A percentile compares a stretch with the other conserved stretches of the same genome.
phyloP scores from a whole-genome alignment of 2,113 vertebrate species.

The Anarhynchus alexandrinus region DNA sequence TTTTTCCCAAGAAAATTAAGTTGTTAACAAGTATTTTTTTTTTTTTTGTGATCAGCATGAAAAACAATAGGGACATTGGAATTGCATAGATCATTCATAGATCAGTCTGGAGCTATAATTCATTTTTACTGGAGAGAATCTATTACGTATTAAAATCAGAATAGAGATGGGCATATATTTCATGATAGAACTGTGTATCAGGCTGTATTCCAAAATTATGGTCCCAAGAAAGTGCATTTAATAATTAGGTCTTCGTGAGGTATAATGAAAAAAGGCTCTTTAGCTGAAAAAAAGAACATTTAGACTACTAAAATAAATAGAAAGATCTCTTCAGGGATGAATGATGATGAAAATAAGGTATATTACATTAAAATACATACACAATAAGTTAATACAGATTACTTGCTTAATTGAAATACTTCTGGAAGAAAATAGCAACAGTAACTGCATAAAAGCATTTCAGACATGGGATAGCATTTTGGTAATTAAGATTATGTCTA shows the following conservation, averaged over 20 bases:
- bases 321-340: constrained; percentile 35
- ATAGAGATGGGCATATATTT: not conserved
- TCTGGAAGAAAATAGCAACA: constrained; percentile 42
- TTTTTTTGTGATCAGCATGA: not conserved
- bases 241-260: not conserved
- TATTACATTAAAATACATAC: constrained; percentile 10
- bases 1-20: not conserved
- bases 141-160: not conserved
- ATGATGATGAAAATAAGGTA: constrained; percentile 41
- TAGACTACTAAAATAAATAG: constrained; percentile 31
- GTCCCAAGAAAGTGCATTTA: not conserved
- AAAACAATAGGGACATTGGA: not conserved
- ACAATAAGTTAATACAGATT: constrained; percentile 25
- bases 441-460: constrained; percentile 12
- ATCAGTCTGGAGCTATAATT: not conserved
- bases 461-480: constrained; percentile 20
- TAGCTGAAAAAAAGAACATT: not conserved
- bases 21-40: not conserved
- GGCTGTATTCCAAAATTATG: not conserved
- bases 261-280: not conserved
- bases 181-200: not conserved
- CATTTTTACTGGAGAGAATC: not conserved
- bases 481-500: constrained; percentile 40
- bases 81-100: not conserved
- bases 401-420: constrained; percentile 35